phyloP scores from a whole-genome alignment of 2,113 vertebrate genomes.

The Phalacrocorax carbo region DNA sequence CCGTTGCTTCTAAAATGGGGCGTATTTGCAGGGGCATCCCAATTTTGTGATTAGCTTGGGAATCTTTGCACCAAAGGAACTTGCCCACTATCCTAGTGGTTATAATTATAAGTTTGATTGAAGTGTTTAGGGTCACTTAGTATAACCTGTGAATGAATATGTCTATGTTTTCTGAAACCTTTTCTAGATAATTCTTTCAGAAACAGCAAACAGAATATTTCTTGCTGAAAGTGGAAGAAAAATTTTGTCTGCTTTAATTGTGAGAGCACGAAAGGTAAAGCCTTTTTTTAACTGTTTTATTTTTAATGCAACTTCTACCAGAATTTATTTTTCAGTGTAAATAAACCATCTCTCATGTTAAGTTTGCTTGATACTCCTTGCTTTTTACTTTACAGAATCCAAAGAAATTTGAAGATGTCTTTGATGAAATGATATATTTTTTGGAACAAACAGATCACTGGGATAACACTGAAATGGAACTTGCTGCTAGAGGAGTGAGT shows the following conservation, averaged over 20 bases:
- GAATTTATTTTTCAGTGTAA: neutral
- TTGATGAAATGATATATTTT: constrained; percentile 94
- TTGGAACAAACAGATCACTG: constrained; percentile 91
- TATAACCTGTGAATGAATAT: neutral
- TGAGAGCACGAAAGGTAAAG: constrained; percentile 90
- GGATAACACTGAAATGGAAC: constrained; percentile 90
- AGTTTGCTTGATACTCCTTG: neutral
- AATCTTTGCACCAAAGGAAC: neutral
- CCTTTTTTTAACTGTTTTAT: constrained; percentile 1
- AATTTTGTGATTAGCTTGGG: neutral
- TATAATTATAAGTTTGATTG: neutral
- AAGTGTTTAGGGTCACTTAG: neutral
- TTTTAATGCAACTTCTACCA: neutral
- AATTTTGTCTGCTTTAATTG: constrained; percentile 90
- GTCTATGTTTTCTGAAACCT: neutral
- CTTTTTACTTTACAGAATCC: constrained; percentile 81
- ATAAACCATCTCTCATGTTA: neutral
- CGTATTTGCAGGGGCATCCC: neutral
- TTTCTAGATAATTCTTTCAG: constrained; percentile 88
- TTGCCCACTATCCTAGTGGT: neutral
- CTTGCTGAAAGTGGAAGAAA: constrained; percentile 91
- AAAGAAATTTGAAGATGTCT: constrained; percentile 94
- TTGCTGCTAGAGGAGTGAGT: constrained; percentile 88
- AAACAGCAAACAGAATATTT: constrained; percentile 86
- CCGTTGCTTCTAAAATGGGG: neutral